Evolutionary conservation across 2,797 vertebrate genomes (phyloP).

Genomic region (Orientallactaga sibirica): DNA sequence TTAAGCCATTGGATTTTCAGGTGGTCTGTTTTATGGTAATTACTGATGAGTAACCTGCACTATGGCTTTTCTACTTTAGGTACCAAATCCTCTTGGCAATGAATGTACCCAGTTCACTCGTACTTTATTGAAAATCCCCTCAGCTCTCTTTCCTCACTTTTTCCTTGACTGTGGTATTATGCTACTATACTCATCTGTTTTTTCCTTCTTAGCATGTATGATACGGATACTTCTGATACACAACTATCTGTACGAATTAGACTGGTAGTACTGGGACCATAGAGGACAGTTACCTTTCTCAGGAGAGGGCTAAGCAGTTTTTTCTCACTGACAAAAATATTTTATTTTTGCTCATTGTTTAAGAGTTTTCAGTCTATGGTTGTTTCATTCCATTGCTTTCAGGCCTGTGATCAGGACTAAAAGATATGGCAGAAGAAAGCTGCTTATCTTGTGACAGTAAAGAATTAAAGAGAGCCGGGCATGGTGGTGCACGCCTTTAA

Average conservation of each 20-base stretch:
- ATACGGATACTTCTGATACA: neutral
- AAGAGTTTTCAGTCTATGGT: neutral
- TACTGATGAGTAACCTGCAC: neutral
- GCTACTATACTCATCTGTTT: neutral
- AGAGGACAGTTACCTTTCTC: neutral
- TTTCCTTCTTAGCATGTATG: neutral
- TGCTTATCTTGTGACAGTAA: neutral
- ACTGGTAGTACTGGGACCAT: neutral
- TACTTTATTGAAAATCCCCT: slow-evolving; percentile 34
- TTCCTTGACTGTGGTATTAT: neutral
- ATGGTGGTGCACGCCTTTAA: too few species aligned
- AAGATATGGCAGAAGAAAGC: neutral
- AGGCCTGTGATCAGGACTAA: neutral
- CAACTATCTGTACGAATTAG: neutral
- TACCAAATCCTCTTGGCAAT: neutral
- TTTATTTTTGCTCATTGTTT: neutral
- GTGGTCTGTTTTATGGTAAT: slow-evolving; percentile 36
- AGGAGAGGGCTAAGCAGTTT: neutral
- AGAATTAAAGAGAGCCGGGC: neutral
- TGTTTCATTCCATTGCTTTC: neutral
- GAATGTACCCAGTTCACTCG: neutral
- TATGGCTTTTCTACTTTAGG: neutral
- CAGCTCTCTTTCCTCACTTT: neutral
- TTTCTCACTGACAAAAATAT: neutral
- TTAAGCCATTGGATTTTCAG: slow-evolving; percentile 42